Evolutionary conservation across 2,888 invertebrate species (phyloP), one percentile per base, ranked within the genome.

Genomic region (Schizaphis graminum): DNA sequence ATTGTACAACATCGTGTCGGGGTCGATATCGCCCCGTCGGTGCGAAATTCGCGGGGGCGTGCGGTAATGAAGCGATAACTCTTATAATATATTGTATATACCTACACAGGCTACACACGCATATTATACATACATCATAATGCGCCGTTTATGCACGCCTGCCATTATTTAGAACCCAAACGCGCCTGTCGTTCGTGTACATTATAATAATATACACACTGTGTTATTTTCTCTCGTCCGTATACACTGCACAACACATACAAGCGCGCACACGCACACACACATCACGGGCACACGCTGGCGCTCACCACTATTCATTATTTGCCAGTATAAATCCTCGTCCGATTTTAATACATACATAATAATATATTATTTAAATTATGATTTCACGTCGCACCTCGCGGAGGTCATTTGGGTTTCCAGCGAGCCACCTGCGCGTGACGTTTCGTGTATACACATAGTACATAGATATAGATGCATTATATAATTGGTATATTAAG

Each of bases 61-160:
- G 35, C 41, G 53, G 86, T 94, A 94, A 94, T 91, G 94, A 94
- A 94, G 94, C 94, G 90, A 94, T 94, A 94, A 94, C 90, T 94
- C 94, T 85, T 93, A 90, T 53, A 92, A n/a, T 28, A 67, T 86
- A 77, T 77, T 67, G 8, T 77, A 77, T 77, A 77, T 7, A 77
- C 21, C 28, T 13, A 35, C 5, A 16, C 16, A 67, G 44, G 44
- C 44, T 3, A 67, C n/a, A 67, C 1, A n/a, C n/a, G n/a, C n/a
- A n/a, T n/a, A n/a, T n/a, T n/a, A n/a, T n/a, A n/a, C 21, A 16
- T 77, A 77, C 35, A 77, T 77, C 7, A 35, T 35, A 77, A 35
- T 41, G 47, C 35, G 26, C 90, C 85, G 85, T 61, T 93, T 89
- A 56, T 92, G 77, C 88, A 89, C 77, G 88, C 92, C 88, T 21